phyloP scores from a whole-genome alignment of 2,888 invertebrate species.

The Deilephila elpenor region DNA sequence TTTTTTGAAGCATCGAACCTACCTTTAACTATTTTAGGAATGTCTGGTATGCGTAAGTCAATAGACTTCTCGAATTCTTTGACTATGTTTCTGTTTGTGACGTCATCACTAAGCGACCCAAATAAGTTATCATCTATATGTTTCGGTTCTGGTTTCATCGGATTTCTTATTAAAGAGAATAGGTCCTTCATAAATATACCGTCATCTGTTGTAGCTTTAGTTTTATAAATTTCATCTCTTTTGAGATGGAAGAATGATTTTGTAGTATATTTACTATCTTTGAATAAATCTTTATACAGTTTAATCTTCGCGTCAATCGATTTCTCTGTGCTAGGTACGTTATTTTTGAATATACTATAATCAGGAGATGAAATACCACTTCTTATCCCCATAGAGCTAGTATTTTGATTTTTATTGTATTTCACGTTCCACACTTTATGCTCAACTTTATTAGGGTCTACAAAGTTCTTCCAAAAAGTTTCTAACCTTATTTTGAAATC shows the following conservation, averaged over 20 bases:
- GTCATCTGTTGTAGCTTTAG: not conserved
- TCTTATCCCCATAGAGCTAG: not conserved
- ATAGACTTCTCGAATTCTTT: constrained; percentile 28
- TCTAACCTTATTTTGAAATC: constrained; percentile 46
- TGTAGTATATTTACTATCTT: too few species aligned
- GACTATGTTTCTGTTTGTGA: constrained; percentile 19
- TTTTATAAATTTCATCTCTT: too few species aligned
- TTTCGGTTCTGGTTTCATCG: not conserved
- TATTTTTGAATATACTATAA: too few species aligned
- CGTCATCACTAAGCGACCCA: not conserved
- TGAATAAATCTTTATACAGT: not conserved
- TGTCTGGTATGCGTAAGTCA: constrained; percentile 9
- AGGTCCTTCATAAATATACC: not conserved
- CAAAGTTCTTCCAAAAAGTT: constrained; percentile 40
- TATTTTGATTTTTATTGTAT: constrained; percentile 21
- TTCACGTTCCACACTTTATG: constrained; percentile 31
- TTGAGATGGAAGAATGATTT: too few species aligned
- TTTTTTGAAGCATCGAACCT: constrained; percentile 3
- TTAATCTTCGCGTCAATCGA: too few species aligned
- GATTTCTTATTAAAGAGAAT: not conserved
- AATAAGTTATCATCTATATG: not conserved
- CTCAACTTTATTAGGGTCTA: not conserved
- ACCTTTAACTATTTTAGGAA: not conserved
- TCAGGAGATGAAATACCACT: too few species aligned
- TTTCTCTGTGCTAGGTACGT: too few species aligned